Evolutionary conservation across 2,888 invertebrate genomes (phyloP), one percentile per base, ranked within the genome.

Genomic region (Ennomos fuscantarius): DNA sequence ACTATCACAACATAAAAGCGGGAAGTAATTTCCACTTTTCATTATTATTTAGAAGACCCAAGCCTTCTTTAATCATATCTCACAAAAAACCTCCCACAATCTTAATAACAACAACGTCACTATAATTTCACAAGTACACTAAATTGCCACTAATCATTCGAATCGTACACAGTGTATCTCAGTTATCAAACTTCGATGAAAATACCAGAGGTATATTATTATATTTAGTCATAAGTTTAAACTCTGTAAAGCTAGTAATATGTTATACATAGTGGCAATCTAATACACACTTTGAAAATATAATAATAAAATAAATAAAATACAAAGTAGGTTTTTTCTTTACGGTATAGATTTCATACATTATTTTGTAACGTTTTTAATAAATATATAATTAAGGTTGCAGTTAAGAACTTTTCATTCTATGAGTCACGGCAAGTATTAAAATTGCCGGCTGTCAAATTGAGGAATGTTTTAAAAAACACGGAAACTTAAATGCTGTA

Each of bases 91-190:
- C 70, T 66, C 66, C 73, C 70, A 70, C 67, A 69, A 73, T 74
- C 71, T 78, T 77, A 80, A 81, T 79, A 81, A 79, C 73, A 75
- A 82, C 76, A 81, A 81, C 82, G 81, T 78, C 75, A 79, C 78
- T 78, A 81, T 85, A 82, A 82, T 81, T 76, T 79, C 72, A 65
- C 72, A 68, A 76, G 83, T 84, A 76, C 74, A 82, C 74, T 60
- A 86, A 89, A 89, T 88, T 84, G 80, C 81, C 60, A 72, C 79
- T 86, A 88, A 89, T 89, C 82, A 84, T 81, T 82, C 69, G 80
- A 84, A 33, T 82, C 69, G 80, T 84, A 33, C 32, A 49, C 39
- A 8, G 11, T 43, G n/a, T 35, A n/a, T n/a, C 13, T 33, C 58
- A 58, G 58, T 45, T 32, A 31, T 41, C 9, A 8, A 54, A 8